Percentiles rank a stretch among this genome's conserved stretches.
These are phyloP conservation scores for Nycticebus coucang DNA, from an alignment of 2,113 vertebrate genomes.

Conservation along the genomic window DNA sequence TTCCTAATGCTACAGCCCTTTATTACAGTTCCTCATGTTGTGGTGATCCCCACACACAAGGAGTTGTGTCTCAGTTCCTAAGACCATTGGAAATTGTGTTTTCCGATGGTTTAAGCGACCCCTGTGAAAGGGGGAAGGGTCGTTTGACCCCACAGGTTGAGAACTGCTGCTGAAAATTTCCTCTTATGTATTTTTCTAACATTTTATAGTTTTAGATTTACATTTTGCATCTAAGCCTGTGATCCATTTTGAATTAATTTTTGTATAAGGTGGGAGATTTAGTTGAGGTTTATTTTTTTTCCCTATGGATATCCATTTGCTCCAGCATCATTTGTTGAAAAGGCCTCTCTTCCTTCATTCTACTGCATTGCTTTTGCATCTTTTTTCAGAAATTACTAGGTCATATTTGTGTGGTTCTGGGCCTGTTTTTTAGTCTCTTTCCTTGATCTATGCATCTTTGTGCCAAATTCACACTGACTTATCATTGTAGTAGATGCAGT, in stretches of 20 bases:
- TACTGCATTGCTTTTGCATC: not conserved
- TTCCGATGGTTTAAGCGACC: too few species aligned
- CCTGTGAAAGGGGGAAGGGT: too few species aligned
- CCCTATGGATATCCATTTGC: not conserved
- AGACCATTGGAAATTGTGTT: too few species aligned
- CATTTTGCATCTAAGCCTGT: not conserved
- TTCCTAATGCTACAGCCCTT: too few species aligned
- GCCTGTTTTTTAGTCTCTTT: not conserved
- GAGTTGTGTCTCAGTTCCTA: too few species aligned
- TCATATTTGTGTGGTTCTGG: not conserved
- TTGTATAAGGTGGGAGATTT: not conserved
- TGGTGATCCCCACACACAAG: too few species aligned
- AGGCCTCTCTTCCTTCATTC: not conserved
- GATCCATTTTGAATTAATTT: not conserved
- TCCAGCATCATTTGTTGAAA: not conserved
- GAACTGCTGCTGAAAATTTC: not conserved
- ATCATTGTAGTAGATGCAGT: not conserved
- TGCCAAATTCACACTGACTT: not conserved
- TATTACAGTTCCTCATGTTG: too few species aligned
- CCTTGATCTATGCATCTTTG: not conserved
- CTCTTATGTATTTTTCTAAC: not conserved
- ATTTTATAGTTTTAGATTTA: not conserved
- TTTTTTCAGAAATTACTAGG: not conserved
- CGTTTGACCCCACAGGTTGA: too few species aligned
- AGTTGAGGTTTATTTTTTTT: not conserved